These are phyloP conservation scores for Esox niger DNA, from an alignment of 2,113 vertebrate genomes.

Conservation along the genomic window DNA sequence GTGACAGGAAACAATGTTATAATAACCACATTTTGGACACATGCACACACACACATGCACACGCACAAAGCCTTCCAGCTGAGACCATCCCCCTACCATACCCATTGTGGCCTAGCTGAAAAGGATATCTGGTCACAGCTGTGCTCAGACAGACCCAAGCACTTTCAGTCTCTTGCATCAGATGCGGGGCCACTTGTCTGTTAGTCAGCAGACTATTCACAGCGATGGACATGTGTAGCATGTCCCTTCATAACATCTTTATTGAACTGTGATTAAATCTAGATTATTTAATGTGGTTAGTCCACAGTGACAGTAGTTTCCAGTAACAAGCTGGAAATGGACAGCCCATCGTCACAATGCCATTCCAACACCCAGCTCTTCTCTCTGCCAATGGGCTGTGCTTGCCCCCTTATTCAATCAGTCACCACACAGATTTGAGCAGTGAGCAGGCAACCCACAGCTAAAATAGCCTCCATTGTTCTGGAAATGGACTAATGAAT, in stretches of 20 bases:
- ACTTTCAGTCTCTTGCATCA: conserved; percentile 54
- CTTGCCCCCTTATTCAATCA: conserved; percentile 35
- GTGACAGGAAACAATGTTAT: no score
- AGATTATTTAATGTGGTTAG: no score
- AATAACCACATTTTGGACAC: no score
- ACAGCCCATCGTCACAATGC: conserved; percentile 5
- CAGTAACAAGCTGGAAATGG: neutral
- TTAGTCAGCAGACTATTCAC: conserved; percentile 27
- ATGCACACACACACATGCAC: neutral
- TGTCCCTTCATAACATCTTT: neutral
- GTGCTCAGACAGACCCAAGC: neutral
- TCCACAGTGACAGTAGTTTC: no score
- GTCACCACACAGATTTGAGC: conserved; percentile 23
- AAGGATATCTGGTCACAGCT: conserved; percentile 9
- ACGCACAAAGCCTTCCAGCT: neutral
- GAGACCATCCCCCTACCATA: neutral
- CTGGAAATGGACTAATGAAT: conserved; percentile 53
- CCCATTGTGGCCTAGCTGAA: conserved; percentile 3
- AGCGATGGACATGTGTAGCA: conserved; percentile 29
- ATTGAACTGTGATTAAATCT: no score
- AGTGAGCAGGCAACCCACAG: conserved; percentile 13
- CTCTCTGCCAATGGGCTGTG: conserved; percentile 2
- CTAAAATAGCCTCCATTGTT: conserved; percentile 60
- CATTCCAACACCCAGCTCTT: conserved; percentile 28
- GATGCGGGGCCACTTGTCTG: conserved; percentile 23